Percentiles rank a stretch among this genome's conserved stretches.
These are phyloP conservation scores for Plemyria rubiginata DNA, from an alignment of 2,888 invertebrate species.

Conservation along the genomic window DNA sequence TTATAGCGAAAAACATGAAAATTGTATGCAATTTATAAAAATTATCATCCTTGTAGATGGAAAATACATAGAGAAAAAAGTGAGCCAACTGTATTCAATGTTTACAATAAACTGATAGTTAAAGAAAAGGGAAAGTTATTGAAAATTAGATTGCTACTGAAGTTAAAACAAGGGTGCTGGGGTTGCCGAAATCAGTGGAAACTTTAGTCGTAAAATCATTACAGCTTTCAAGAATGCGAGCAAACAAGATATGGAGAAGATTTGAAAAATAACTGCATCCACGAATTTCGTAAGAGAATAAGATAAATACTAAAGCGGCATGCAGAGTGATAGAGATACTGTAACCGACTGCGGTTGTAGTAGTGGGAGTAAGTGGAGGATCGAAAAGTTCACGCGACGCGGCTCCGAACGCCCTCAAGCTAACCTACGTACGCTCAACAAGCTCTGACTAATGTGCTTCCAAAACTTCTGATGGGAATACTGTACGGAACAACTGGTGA, in stretches of 20 bases:
- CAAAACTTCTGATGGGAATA: slow-evolving; percentile 75
- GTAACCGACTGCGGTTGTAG: slow-evolving; percentile 73
- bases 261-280: slow-evolving; percentile 36
- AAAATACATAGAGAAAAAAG: slow-evolving; percentile 57
- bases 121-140: slow-evolving; percentile 65
- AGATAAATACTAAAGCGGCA: slow-evolving; percentile 75
- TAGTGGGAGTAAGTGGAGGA: slow-evolving; percentile 69
- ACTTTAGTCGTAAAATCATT: slow-evolving; percentile 41
- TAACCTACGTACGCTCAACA: slow-evolving; percentile 78
- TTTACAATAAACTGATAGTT: slow-evolving; percentile 58
- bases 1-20: slow-evolving; percentile 62
- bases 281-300: slow-evolving; percentile 61
- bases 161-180: slow-evolving; percentile 70
- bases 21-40: slow-evolving; percentile 64
- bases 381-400: slow-evolving; percentile 72
- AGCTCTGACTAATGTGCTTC: slow-evolving; percentile 82
- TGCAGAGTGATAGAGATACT: slow-evolving; percentile 80
- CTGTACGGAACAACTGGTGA: slow-evolving; percentile 76
- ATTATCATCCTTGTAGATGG: slow-evolving; percentile 58
- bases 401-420: slow-evolving; percentile 75
- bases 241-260: slow-evolving; percentile 23
- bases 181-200: slow-evolving; percentile 63
- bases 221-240: slow-evolving; percentile 27
- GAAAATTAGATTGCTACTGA: slow-evolving; percentile 69
- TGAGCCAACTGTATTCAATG: slow-evolving; percentile 58